A percentile compares a stretch with the other conserved stretches of the same genome.
Evolutionary conservation across 1,140 invertebrate species (phyloP).

Genomic region (Campoletis sonorensis): DNA sequence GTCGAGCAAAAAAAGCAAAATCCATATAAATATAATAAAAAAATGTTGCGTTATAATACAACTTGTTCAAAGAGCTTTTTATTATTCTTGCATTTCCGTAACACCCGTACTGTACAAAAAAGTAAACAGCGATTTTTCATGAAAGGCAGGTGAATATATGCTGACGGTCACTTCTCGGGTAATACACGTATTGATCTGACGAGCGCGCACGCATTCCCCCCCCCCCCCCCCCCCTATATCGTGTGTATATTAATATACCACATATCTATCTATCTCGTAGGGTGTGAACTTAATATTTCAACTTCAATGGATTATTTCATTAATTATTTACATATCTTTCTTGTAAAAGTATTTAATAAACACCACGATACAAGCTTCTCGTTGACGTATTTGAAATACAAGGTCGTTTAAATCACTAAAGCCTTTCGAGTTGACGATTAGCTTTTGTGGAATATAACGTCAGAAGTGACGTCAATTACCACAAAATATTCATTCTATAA

Average conservation of each 20-base stretch:
- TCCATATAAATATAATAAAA: neutral
- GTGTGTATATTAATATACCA: constrained; percentile 2
- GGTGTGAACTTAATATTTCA: neutral
- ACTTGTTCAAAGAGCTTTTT: neutral
- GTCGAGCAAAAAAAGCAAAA: neutral
- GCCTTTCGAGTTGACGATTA: neutral
- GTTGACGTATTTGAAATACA: neutral
- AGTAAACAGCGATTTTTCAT: constrained; percentile 3
- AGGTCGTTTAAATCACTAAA: too few species aligned
- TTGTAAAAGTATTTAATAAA: neutral
- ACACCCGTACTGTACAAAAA: neutral
- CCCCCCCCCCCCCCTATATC: constrained; percentile 47
- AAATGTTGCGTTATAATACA: neutral
- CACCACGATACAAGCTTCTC: too few species aligned
- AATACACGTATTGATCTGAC: constrained; percentile 49
- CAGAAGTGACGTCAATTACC: too few species aligned
- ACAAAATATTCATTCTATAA: too few species aligned
- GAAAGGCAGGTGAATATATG: constrained; percentile 8
- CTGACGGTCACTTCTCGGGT: constrained; percentile 22
- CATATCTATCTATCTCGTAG: neutral
- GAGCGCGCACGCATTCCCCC: constrained; percentile 50
- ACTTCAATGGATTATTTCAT: neutral
- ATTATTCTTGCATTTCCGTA: neutral
- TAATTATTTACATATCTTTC: neutral
- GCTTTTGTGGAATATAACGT: too few species aligned